These are phyloP conservation scores for Parapristionchus giblindavisi DNA, from an alignment of 2,888 invertebrate species.

Conservation along the genomic window DNA sequence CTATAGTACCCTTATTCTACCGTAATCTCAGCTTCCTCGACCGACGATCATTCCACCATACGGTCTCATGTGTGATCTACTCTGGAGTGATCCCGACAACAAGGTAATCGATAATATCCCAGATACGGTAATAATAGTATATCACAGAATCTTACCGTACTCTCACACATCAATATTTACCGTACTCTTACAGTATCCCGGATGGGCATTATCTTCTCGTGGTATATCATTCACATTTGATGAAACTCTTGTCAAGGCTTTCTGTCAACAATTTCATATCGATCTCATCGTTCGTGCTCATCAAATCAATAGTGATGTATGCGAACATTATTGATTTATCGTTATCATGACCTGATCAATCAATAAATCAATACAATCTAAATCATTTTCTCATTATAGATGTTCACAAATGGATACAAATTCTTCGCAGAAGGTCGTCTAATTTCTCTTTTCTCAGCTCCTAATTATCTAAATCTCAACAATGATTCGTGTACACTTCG, in stretches of 20 bases:
- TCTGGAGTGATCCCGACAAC: conserved; percentile 59
- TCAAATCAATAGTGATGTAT: conserved; percentile 70
- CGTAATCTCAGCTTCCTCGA: conserved; percentile 46
- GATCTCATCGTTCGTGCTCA: conserved; percentile 75
- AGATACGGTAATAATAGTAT: no score
- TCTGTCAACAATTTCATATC: conserved; percentile 72
- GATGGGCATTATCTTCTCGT: conserved; percentile 65
- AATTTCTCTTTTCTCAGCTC: conserved; percentile 60
- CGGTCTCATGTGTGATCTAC: conserved; percentile 58
- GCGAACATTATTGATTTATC: not conserved
- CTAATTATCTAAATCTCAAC: conserved; percentile 58
- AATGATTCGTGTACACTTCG: conserved; percentile 53
- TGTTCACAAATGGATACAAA: conserved; percentile 54
- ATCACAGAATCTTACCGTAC: not conserved
- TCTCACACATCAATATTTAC: not conserved
- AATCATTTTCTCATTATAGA: conserved; percentile 41
- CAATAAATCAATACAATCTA: not conserved
- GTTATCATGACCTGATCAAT: not conserved
- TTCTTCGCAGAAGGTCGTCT: conserved; percentile 54
- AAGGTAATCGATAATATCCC: conserved; percentile 15
- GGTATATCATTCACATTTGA: conserved; percentile 75
- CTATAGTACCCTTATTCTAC: not conserved
- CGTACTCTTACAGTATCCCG: conserved; percentile 35
- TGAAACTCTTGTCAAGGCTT: conserved; percentile 73
- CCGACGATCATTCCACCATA: conserved; percentile 58